Base-by-base conservation (phyloP, 2,797 vertebrate genomes). In the Galago senegalensis region DNA sequence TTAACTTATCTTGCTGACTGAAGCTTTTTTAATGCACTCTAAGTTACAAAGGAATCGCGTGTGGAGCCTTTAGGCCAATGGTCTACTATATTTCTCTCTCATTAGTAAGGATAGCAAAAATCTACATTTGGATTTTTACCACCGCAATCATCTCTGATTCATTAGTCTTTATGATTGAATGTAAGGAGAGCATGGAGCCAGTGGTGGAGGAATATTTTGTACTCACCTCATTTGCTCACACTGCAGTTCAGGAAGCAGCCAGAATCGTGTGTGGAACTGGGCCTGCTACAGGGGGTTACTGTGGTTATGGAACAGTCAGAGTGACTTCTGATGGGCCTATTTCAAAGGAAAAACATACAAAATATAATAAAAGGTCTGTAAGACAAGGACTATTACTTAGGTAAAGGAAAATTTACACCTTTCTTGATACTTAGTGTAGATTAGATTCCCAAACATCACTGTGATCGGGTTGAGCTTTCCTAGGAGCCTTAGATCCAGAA, bases 1-100 rank as follows among this genome's bases (percentile, higher is more conserved):
- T 98, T 98, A 98, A 98, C 97, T 98, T 98, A 98, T 98, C 97
- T 98, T 98, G 97, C 98, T 98, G 98, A 98, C 97, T 97, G 94
- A 98, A 98, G 98, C 97, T 97, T 97, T 98, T 98, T 98, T 98
- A 99, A 98, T 98, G 97, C 97, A 98, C 98, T 98, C 98, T 97
- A 95, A 98, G 97, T 98, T 99, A 98, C 97, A 98, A 98, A 98
- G 84, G 91, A 98, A 98, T 98, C 96, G 70, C 93, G 98, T 96
- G 87, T 97, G 96, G 86, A 98, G 93, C 92, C 98, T 98, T 97
- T 94, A 98, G 98, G 97, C 98, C 98, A 98, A 91, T 75, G 67
- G 53, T 93, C 93, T 96, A 97, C 97, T 98, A 97, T 98, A 98
- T 98, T 98, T 99, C 99, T 98, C 97, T 98, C 97, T 97, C 97